Percentiles rank a stretch among this genome's conserved stretches.
phyloP scores from a whole-genome alignment of 2,113 vertebrate species.

The Eptesicus fuscus region DNA sequence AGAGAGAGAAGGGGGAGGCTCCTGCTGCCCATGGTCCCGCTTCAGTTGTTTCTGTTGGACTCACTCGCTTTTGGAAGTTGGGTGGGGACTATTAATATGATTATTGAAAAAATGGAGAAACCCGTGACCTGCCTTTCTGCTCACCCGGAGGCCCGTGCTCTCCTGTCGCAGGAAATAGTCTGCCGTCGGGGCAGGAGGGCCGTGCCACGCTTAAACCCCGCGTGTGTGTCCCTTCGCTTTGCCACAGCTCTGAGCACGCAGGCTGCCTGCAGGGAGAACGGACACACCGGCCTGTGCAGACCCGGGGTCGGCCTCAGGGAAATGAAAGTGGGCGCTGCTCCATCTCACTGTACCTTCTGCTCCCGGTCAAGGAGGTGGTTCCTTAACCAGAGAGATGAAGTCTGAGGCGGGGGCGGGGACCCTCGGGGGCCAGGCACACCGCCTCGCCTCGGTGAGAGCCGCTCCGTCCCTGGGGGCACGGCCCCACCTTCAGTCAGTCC shows the following conservation, averaged over 20 bases:
- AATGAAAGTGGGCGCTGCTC: too few species aligned
- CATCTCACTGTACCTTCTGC: too few species aligned
- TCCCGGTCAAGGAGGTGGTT: background rate
- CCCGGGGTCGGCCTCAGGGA: too few species aligned
- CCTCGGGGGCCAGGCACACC: background rate
- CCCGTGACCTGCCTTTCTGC: background rate
- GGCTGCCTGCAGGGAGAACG: too few species aligned
- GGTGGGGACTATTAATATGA: background rate
- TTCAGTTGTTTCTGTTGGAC: background rate
- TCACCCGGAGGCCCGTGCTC: background rate
- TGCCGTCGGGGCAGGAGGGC: background rate
- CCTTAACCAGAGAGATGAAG: background rate
- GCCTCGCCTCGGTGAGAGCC: rapidly evolving
- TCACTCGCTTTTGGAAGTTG: background rate
- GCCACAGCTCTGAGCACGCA: background rate
- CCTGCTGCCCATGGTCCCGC: background rate
- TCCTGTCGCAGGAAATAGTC: background rate
- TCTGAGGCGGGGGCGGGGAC: background rate
- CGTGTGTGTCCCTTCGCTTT: background rate
- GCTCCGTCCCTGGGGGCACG: background rate
- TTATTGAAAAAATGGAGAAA: background rate
- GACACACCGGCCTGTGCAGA: too few species aligned
- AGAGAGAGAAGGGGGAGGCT: background rate
- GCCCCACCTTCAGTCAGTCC: too few species aligned
- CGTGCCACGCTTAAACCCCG: rapidly evolving